Evolutionary conservation across 2,113 vertebrate genomes (phyloP), one percentile per base, ranked within the genome.

Genomic region (Nansenia antarctica): DNA sequence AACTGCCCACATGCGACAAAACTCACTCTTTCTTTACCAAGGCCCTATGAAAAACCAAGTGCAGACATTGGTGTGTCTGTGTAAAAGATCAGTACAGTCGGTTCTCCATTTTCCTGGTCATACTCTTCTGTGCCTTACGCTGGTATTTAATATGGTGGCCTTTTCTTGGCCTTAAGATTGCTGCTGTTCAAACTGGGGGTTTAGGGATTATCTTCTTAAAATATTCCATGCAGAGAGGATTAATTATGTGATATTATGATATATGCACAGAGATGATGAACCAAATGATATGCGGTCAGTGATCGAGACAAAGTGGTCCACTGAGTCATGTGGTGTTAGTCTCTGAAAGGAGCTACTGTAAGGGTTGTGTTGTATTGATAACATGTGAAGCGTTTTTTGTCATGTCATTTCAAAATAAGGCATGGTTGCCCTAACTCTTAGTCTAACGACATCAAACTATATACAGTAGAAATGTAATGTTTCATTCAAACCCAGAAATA

Each of bases 1-100:
- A 67, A 34, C 22, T 61, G 14, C 31, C 49, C 49, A 69, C 67
- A 30, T 64, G 55, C 34, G 30, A 34, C 60, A 63, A 63, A 22
- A 9, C 12, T 1, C n/a, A n/a, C 42, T 55, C 15, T 65, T 30
- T 66, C 9, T 57, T 32, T 42, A 65, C 42, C 54, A 65, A 29
- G 58, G 14, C 1, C 0, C 27, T 45, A 39, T 47, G 15, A 60
- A 20, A 27, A 27, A 24, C 18, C 58, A 20, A 60, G n/a, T 31
- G 3, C 52, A 54, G n/a, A 27, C 52, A 54, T 54, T 6, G 45
- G 45, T 47, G n/a, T 47, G 24, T 30, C 24, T 30, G 59, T 31
- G 18, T 32, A 63, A 63, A 29, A 63, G 37, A 63, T 63, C 24
- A 47, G 14, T 30, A 37, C 30, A 42, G 22, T 67, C 57, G 45